Evolutionary conservation across 2,113 vertebrate species (phyloP).

Genomic region (Eidolon helvum): DNA sequence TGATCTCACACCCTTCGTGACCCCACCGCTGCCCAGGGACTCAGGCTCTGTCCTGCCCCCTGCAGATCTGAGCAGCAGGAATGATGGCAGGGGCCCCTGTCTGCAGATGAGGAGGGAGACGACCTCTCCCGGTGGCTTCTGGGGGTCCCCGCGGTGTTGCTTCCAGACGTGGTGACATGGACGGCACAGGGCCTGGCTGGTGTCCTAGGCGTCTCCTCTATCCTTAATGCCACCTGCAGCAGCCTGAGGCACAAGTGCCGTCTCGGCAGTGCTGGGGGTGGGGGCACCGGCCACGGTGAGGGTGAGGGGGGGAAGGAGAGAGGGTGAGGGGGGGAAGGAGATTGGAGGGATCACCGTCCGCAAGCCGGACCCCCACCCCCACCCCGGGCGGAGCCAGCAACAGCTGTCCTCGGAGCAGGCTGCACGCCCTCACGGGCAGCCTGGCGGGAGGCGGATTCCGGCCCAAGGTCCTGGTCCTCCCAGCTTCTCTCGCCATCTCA

Average conservation of each 20-base stretch:
- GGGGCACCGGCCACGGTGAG: background rate
- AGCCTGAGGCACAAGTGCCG: background rate
- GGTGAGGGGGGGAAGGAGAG: background rate
- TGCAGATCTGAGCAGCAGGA: background rate
- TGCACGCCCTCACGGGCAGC: too few species aligned
- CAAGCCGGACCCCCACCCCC: background rate
- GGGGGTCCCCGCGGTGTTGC: background rate
- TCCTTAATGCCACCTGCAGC: background rate
- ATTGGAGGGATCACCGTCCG: background rate
- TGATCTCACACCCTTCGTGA: background rate
- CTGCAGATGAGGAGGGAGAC: background rate
- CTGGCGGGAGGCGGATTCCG: too few species aligned
- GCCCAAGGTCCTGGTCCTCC: too few species aligned
- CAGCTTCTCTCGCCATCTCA: too few species aligned
- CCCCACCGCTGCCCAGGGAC: background rate
- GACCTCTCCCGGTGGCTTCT: background rate
- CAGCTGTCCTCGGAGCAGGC: too few species aligned
- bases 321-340: background rate
- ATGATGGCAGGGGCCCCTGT: background rate
- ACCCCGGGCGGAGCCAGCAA: too few species aligned
- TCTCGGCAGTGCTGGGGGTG: background rate
- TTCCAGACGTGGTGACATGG: background rate
- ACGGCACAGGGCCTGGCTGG: background rate
- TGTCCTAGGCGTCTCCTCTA: background rate
- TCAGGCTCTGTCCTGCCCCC: background rate